These are phyloP conservation scores for Therioaphis trifolii DNA, from an alignment of 2,888 invertebrate species.

Conservation along the genomic window DNA sequence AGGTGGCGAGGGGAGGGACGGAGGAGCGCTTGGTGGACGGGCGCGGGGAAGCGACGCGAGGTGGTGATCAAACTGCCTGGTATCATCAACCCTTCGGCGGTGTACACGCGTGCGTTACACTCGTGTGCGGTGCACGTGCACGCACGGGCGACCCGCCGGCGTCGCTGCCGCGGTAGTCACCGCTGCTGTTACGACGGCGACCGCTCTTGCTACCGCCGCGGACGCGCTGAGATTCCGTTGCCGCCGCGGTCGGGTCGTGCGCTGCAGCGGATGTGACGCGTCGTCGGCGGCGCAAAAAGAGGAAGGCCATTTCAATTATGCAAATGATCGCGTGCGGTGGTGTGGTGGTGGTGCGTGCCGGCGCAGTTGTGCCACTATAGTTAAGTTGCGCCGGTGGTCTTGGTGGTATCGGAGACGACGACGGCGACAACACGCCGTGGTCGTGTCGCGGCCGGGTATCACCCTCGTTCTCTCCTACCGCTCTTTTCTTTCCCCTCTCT, in stretches of 20 bases:
- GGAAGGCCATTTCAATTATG: conserved; percentile 65
- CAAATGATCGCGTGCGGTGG: no score
- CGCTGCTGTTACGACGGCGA: no score
- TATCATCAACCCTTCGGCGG: conserved; percentile 32
- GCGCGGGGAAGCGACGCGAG: background rate
- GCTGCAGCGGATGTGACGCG: conserved; percentile 32
- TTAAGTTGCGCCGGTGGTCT: no score
- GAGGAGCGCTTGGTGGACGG: background rate
- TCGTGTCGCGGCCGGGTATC: no score
- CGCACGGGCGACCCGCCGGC: background rate
- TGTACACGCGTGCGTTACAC: background rate
- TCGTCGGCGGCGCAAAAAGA: conserved; percentile 48
- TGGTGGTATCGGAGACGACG: no score
- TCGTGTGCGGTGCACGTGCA: background rate
- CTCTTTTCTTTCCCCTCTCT: background rate
- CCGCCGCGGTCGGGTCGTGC: no score
- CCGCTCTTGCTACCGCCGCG: no score
- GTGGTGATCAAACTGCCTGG: conserved; percentile 13
- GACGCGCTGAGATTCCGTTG: no score
- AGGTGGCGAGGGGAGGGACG: background rate
- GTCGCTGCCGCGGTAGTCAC: background rate
- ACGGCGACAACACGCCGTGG: no score
- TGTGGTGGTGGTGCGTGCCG: no score
- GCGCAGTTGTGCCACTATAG: no score
- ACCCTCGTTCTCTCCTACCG: no score